phyloP scores from a whole-genome alignment of 1,140 invertebrate species.

The Microplitis demolitor region DNA sequence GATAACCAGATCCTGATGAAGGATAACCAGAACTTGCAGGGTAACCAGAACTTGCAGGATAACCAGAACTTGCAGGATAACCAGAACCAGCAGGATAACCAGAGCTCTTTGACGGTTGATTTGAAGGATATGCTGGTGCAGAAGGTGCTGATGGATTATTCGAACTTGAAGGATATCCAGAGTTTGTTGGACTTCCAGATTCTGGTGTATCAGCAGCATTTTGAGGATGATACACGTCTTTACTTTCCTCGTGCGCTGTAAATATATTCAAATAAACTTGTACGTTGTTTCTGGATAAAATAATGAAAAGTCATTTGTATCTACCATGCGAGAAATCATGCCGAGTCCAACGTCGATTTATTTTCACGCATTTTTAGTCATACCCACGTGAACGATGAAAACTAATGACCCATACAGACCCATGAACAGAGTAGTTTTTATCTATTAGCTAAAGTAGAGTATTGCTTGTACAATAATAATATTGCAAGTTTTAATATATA shows the following conservation, averaged over 20 bases:
- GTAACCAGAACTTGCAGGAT: conserved; percentile 19
- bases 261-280: conserved; percentile 43
- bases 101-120: conserved; percentile 12
- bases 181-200: neutral
- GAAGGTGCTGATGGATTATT: conserved; percentile 28
- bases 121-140: conserved; percentile 20
- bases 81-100: conserved; percentile 23
- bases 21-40: conserved; percentile 21
- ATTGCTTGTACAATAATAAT: too few species aligned
- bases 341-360: conserved; percentile 32
- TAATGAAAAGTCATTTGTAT: conserved; percentile 6
- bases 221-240: conserved; percentile 30
- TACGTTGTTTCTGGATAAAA: conserved; percentile 14
- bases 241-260: conserved; percentile 44
- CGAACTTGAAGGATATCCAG: too few species aligned
- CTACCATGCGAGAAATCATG: conserved; percentile 31
- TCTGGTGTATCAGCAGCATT: conserved; percentile 4
- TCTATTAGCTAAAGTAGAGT: neutral
- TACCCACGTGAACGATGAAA: conserved; percentile 8
- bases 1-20: conserved; percentile 22
- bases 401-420: conserved; percentile 5
- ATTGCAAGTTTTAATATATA: neutral
- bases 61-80: conserved; percentile 1
- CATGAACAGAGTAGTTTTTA: neutral
- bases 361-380: neutral